Conservation (phyloP, 1,140 invertebrate species). For the Drosophila funebris region DNA sequence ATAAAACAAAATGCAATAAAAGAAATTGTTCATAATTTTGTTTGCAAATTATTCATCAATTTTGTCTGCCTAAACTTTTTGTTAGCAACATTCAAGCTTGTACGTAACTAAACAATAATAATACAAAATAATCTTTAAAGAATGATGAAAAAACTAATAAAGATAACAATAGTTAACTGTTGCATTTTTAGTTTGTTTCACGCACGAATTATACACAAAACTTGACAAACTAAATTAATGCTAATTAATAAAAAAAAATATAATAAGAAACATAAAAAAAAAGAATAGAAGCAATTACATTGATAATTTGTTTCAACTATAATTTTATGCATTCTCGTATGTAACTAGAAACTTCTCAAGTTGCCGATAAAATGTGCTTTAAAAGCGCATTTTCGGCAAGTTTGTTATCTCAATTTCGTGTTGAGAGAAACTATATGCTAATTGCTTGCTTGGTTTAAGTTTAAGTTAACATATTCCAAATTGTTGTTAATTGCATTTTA, state of each 20-base stretch:
- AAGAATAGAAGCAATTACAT: slow-evolving; percentile 54
- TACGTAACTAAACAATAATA: slow-evolving; percentile 72
- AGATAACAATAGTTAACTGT: slow-evolving; percentile 21
- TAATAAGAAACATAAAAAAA: slow-evolving; percentile 28
- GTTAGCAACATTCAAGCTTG: slow-evolving; percentile 20
- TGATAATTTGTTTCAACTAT: slow-evolving; percentile 39
- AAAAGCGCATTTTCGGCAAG: slow-evolving; percentile 49
- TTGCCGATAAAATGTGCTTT: slow-evolving; percentile 52
- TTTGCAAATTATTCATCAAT: slow-evolving; percentile 1
- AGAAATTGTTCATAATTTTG: slow-evolving; percentile 14
- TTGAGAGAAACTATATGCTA: slow-evolving; percentile 58
- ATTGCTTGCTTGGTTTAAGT: slow-evolving; percentile 49
- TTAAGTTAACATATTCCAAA: slow-evolving; percentile 62
- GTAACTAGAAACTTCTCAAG: slow-evolving; percentile 65
- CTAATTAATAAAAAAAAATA: slow-evolving; percentile 47
- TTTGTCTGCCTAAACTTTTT: slow-evolving; percentile 1
- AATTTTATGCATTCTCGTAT: slow-evolving; percentile 40
- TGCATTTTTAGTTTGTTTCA: slow-evolving; percentile 54
- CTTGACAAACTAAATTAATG: slow-evolving; percentile 50
- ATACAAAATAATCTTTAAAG: slow-evolving; percentile 55
- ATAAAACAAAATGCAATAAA: slow-evolving; percentile 53
- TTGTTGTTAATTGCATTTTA: slow-evolving; percentile 44
- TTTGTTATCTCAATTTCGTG: background rate
- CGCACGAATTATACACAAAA: slow-evolving; percentile 79
- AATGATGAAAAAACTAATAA: slow-evolving; percentile 27